Evolutionary conservation across 2,113 vertebrate genomes (phyloP).

Genomic region (Madoqua kirkii): DNA sequence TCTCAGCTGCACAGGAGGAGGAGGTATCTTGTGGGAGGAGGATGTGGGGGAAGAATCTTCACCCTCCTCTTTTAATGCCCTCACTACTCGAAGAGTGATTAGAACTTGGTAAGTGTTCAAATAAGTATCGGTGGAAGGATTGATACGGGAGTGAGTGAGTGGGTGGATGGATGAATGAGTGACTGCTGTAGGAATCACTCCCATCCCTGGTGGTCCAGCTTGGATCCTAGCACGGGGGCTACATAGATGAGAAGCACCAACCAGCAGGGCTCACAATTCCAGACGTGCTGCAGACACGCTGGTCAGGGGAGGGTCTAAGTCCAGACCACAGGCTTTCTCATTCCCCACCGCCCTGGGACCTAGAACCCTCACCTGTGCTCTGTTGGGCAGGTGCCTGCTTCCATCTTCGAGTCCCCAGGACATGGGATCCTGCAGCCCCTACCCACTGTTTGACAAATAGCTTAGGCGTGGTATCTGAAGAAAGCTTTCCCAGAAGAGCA

Average conservation of each 20-base stretch:
- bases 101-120: background rate
- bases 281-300: background rate
- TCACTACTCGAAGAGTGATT: background rate
- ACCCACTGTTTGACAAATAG: background rate
- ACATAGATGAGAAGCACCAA: background rate
- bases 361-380: background rate
- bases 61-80: background rate
- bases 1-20: background rate
- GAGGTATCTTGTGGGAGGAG: background rate
- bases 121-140: background rate
- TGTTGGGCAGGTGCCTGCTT: background rate
- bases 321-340: background rate
- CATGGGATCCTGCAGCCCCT: background rate
- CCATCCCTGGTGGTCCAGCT: background rate
- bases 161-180: background rate
- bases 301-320: background rate
- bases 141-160: background rate
- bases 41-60: background rate
- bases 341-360: background rate
- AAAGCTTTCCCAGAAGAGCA: background rate
- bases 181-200: background rate
- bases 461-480: background rate
- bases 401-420: background rate
- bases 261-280: background rate
- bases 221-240: background rate